Conservation (phyloP, 2,888 invertebrate genomes). For the Sepiola atlantica region DNA sequence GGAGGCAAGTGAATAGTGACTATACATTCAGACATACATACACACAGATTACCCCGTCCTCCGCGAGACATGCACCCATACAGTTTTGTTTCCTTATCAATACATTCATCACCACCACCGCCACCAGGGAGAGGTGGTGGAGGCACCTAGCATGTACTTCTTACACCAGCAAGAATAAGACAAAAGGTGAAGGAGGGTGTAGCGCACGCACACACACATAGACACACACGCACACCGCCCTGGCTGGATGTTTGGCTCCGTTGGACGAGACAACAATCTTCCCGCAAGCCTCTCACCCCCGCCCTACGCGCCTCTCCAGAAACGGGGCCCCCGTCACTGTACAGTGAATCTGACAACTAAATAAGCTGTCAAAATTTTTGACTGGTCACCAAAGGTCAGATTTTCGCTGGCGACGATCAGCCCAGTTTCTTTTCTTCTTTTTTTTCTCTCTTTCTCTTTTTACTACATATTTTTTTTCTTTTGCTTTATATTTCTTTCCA, state of each 20-base stretch:
- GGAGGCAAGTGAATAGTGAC: too few relatives aligned
- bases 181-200: not conserved
- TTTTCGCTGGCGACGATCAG: conserved; percentile 37
- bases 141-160: not conserved
- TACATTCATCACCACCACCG: not conserved
- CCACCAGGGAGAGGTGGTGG: not conserved
- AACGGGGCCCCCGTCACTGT: conserved; percentile 32
- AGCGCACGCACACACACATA: too few relatives aligned
- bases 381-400: conserved; percentile 46
- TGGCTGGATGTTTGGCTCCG: conserved; percentile 38
- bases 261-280: conserved; percentile 40
- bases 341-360: conserved; percentile 45
- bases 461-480: too few relatives aligned
- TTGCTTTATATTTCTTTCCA: not conserved
- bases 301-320: not conserved
- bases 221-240: not conserved
- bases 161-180: not conserved
- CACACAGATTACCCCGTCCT: not conserved
- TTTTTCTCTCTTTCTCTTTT: too few relatives aligned
- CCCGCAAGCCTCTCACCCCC: not conserved
- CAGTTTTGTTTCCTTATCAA: not conserved
- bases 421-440: not conserved
- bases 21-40: not conserved
- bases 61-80: not conserved
- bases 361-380: conserved; percentile 46